These are phyloP conservation scores for Netelia fuscicornis DNA, from an alignment of 2,888 invertebrate species.

Conservation along the genomic window DNA sequence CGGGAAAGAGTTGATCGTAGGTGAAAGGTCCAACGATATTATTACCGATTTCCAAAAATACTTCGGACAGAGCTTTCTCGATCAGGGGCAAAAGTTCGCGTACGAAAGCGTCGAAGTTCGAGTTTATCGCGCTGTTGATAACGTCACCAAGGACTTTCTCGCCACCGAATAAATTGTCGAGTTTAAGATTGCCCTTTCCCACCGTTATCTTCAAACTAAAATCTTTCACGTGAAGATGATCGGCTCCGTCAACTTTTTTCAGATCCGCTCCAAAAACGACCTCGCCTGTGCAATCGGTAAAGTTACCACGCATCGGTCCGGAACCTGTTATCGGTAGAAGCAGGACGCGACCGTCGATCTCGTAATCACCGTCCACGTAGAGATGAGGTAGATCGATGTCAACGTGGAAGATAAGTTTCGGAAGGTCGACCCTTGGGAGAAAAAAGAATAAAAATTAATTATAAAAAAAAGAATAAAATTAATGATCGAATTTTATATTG, in stretches of 20 bases:
- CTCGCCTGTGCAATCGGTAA: slow-evolving; percentile 86
- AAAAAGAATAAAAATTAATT: slow-evolving; percentile 29
- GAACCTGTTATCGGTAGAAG: slow-evolving; percentile 87
- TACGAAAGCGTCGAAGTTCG: slow-evolving; percentile 87
- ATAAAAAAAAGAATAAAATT: no score
- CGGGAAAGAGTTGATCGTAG: slow-evolving; percentile 87
- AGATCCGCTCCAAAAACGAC: slow-evolving; percentile 84
- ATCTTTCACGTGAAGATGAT: slow-evolving; percentile 86
- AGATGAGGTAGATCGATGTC: slow-evolving; percentile 86
- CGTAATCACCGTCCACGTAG: slow-evolving; percentile 87
- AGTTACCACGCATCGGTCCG: slow-evolving; percentile 87
- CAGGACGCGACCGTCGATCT: slow-evolving; percentile 87
- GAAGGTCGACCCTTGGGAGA: slow-evolving; percentile 86
- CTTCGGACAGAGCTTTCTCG: slow-evolving; percentile 86
- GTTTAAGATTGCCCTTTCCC: slow-evolving; percentile 86
- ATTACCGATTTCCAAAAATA: slow-evolving; percentile 86
- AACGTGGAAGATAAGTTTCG: slow-evolving; percentile 85
- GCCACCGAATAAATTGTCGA: slow-evolving; percentile 88
- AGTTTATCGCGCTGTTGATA: slow-evolving; percentile 87
- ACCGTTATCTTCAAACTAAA: slow-evolving; percentile 85
- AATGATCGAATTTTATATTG: no score
- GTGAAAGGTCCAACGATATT: slow-evolving; percentile 86
- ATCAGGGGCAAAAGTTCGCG: slow-evolving; percentile 87
- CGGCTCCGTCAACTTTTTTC: slow-evolving; percentile 82
- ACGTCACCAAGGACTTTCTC: slow-evolving; percentile 87